Evolutionary conservation across 35 echinoderm and acorn worm genomes (phyloP).

Genomic region (Acanthaster planci): DNA sequence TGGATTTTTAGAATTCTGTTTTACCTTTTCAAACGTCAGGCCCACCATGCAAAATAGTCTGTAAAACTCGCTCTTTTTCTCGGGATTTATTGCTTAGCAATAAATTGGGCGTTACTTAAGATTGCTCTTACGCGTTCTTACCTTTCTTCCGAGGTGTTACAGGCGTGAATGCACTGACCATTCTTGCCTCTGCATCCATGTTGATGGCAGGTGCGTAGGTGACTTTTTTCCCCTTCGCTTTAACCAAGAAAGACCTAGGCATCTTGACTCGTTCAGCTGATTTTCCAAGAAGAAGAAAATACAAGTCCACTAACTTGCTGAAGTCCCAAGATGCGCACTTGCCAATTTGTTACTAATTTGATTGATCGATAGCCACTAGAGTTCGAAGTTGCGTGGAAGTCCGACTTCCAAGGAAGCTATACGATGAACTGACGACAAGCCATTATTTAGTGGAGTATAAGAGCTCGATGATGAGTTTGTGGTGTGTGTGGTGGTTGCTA

Average conservation of each 20-base stretch:
- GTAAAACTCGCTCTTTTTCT: too few relatives aligned
- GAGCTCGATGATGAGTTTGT: not conserved
- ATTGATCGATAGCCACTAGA: not conserved
- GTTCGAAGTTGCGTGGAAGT: not conserved
- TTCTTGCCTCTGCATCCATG: constrained; percentile 40
- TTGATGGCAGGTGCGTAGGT: constrained; percentile 9
- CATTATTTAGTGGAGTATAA: not conserved
- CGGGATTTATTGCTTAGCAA: too few relatives aligned
- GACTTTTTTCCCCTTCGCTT: constrained; percentile 36
- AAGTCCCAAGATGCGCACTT: not conserved
- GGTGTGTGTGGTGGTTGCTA: not conserved
- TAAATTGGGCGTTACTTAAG: too few relatives aligned
- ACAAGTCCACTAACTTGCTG: not conserved
- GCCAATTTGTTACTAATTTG: not conserved
- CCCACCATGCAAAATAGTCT: too few relatives aligned
- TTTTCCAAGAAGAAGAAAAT: not conserved
- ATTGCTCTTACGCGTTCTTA: not conserved
- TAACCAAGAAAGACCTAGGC: constrained; percentile 38
- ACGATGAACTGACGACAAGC: not conserved
- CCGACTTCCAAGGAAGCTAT: not conserved
- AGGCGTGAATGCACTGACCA: constrained; percentile 59
- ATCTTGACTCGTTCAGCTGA: not conserved
- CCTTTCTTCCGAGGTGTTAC: constrained; percentile 59
- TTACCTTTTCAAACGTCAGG: too few relatives aligned
- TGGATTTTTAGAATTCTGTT: too few relatives aligned